Base-by-base conservation (phyloP, 1,140 invertebrate species). In the Orchesella cincta region DNA sequence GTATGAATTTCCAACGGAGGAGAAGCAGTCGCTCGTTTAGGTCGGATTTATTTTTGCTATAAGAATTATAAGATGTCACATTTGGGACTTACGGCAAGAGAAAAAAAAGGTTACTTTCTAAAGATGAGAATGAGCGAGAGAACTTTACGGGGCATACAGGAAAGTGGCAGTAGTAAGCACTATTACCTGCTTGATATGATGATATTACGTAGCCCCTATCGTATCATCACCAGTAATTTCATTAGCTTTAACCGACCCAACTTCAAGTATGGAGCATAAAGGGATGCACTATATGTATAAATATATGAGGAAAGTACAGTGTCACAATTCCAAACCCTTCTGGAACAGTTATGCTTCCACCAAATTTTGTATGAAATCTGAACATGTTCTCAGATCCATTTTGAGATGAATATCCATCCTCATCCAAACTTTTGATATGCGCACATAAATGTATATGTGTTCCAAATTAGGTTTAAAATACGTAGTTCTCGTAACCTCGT, bases 121-220 rank as follows among this genome's bases (percentile, higher is more conserved):
- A 57, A 57, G 52, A 57, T n/a, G 23, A 26, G 23, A 57, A 57
- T 12, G 52, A 57, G 52, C 8, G 12, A 26, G 52, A 57, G 52
- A 57, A 57, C 12, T 12, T n/a, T 57, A 57, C 5, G n/a, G n/a
- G n/a, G n/a, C n/a, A 57, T 14, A 57, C 5, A 23, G 52, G 3
- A 57, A 57, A 57, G 52, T 57, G 52, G 52, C 52, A 57, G 23
- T 57, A 57, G 52, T 14, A 57, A 26, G 23, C 52, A 23, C 52
- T 57, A 57, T 57, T 57, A 57, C 52, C 52, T 57, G 52, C 52
- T 57, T 57, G 52, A n/a, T 57, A 57, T 23, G 52, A 26, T 57
- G 52, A 57, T 57, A 57, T 57, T 57, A 57, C 23, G 52, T 12
- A 26, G 52, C 52, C 52, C 52, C 52, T 57, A 57, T 57, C 52